Percentiles rank a stretch among this genome's conserved stretches.
These are phyloP conservation scores for Rhagonycha fulva DNA, from an alignment of 2,888 invertebrate species.

Conservation along the genomic window DNA sequence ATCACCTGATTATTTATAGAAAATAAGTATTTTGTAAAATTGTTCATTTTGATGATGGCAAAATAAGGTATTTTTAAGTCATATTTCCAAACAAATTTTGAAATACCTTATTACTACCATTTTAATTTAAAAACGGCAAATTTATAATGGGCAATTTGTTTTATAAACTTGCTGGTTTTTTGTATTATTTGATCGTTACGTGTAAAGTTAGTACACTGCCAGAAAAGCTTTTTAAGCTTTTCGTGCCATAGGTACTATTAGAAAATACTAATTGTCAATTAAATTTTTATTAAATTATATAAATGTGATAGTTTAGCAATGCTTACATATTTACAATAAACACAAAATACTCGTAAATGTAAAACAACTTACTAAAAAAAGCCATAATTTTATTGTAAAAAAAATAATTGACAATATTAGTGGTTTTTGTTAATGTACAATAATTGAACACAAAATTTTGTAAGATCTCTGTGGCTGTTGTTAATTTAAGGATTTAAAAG, in stretches of 20 bases:
- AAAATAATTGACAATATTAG: conserved; percentile 2
- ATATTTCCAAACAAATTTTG: background rate
- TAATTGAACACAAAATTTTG: background rate
- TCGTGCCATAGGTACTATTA: conserved; percentile 15
- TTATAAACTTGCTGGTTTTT: background rate
- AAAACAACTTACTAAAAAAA: background rate
- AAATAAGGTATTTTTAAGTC: background rate
- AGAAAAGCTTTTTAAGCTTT: conserved; percentile 16
- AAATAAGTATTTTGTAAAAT: background rate
- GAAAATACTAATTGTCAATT: conserved; percentile 27
- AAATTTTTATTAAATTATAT: conserved; percentile 20
- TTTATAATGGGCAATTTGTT: background rate
- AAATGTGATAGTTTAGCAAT: conserved; percentile 14
- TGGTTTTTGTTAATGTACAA: background rate
- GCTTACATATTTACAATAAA: conserved; percentile 9
- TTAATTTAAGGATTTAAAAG: background rate
- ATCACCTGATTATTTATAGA: background rate
- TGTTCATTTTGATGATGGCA: background rate
- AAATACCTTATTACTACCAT: background rate
- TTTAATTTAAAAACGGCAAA: background rate
- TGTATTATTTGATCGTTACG: conserved; percentile 1
- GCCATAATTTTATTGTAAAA: background rate
- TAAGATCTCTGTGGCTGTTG: background rate
- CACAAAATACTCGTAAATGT: background rate
- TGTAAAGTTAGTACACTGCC: conserved; percentile 25